Percentiles rank a stretch among this genome's conserved stretches.
Evolutionary conservation across 2,888 invertebrate genomes (phyloP).

Genomic region (Nemurella pictetii): DNA sequence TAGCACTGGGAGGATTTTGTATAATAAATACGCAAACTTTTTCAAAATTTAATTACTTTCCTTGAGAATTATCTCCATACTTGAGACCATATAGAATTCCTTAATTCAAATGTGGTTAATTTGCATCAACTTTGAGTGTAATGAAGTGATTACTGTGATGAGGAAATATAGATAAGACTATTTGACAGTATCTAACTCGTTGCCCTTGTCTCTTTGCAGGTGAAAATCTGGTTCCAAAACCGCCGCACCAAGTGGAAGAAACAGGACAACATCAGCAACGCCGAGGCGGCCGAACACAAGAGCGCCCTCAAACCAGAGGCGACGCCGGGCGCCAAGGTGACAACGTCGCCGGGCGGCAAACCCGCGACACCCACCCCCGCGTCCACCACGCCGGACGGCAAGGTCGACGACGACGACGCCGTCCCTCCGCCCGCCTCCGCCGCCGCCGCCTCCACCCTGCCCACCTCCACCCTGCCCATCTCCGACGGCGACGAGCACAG

Average conservation of each 20-base stretch:
- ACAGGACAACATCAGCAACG: slow-evolving; percentile 87
- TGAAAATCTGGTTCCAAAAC: slow-evolving; percentile 91
- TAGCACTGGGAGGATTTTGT: too few species aligned
- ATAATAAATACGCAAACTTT: too few species aligned
- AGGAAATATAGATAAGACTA: neutral
- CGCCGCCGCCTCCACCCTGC: neutral
- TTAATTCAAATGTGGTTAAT: too few species aligned
- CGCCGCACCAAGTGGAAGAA: slow-evolving; percentile 86
- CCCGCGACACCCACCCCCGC: neutral
- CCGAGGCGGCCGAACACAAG: slow-evolving; percentile 84
- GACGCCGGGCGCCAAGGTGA: slow-evolving; percentile 32
- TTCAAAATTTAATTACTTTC: too few species aligned
- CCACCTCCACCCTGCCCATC: slow-evolving; percentile 37
- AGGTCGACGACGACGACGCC: slow-evolving; percentile 8
- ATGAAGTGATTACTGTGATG: too few species aligned
- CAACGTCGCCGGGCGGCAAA: neutral
- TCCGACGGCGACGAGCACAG: slow-evolving; percentile 46
- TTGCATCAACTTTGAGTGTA: too few species aligned
- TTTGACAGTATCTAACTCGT: neutral
- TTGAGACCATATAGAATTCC: too few species aligned
- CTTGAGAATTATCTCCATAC: too few species aligned
- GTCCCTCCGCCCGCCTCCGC: neutral
- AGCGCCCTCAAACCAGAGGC: slow-evolving; percentile 50
- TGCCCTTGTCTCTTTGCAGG: slow-evolving; percentile 61
- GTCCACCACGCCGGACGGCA: slow-evolving; percentile 19